Evolutionary conservation across 2,113 vertebrate species (phyloP).

Genomic region (Clarias gariepinus): DNA sequence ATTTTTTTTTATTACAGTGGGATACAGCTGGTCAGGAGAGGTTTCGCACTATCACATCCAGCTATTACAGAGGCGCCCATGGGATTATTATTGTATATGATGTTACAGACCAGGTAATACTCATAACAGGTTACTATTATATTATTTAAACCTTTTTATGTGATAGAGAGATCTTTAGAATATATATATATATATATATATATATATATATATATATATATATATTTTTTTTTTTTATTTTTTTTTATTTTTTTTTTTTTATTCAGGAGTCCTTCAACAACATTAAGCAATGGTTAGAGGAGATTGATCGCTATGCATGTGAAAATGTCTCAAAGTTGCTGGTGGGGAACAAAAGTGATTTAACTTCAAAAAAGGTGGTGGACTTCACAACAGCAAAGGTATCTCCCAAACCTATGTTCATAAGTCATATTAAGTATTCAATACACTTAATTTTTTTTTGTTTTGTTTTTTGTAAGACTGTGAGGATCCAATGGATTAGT

Average conservation of each 20-base stretch:
- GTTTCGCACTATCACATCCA: conserved; percentile 98
- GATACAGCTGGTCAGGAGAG: conserved; percentile 96
- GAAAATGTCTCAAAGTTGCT: conserved; percentile 95
- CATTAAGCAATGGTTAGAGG: conserved; percentile 94
- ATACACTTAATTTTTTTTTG: not conserved
- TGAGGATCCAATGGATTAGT: not conserved
- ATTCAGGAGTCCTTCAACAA: conserved; percentile 95
- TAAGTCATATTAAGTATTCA: not conserved
- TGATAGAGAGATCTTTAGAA: not conserved
- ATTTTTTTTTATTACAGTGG: conserved; percentile 74
- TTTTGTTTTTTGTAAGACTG: not conserved
- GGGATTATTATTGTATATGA: conserved; percentile 98
- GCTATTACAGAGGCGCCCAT: conserved; percentile 96
- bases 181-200: too few relatives aligned
- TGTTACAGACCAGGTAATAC: conserved; percentile 91
- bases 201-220: too few relatives aligned
- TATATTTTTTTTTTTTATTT: too few relatives aligned
- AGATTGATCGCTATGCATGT: conserved; percentile 96
- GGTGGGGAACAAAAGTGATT: conserved; percentile 95
- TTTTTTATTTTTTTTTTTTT: not conserved
- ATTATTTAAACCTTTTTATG: not conserved
- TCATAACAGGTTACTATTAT: not conserved
- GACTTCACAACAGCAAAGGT: conserved; percentile 95
- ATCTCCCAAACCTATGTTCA: conserved; percentile 1
- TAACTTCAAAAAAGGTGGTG: conserved; percentile 93